Evolutionary conservation across 2,888 invertebrate species (phyloP).

Genomic region (Spisula subtruncata): DNA sequence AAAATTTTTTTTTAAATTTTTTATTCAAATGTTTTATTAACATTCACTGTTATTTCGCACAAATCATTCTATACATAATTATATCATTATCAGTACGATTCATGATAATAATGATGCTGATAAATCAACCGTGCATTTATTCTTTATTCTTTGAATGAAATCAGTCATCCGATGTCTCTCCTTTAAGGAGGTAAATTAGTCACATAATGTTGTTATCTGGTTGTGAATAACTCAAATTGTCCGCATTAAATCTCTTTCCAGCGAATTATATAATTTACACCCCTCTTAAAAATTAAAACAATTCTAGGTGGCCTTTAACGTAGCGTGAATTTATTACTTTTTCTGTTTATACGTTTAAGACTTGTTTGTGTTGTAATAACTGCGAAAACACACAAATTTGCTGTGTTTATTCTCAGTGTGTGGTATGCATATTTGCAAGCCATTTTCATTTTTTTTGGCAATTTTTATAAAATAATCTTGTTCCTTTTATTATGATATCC

Average conservation of each 20-base stretch:
- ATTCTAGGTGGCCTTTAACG: background rate
- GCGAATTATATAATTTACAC: background rate
- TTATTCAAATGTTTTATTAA: no score
- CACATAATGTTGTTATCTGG: background rate
- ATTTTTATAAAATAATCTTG: background rate
- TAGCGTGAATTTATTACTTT: background rate
- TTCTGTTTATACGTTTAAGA: background rate
- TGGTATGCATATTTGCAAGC: background rate
- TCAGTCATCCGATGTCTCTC: background rate
- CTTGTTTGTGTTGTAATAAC: background rate
- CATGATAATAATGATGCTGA: background rate
- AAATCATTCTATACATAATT: background rate
- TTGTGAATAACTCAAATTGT: background rate
- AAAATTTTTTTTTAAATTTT: no score
- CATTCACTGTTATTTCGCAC: background rate
- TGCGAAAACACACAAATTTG: background rate
- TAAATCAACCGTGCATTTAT: background rate
- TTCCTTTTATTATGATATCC: no score
- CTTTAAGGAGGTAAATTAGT: constrained; percentile 10
- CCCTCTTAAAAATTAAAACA: background rate
- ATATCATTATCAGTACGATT: background rate
- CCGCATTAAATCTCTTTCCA: background rate
- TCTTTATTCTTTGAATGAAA: background rate
- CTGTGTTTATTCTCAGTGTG: background rate
- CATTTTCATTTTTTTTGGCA: background rate